phyloP scores from a whole-genome alignment of 2,113 vertebrate genomes.

The Labeo catla region DNA sequence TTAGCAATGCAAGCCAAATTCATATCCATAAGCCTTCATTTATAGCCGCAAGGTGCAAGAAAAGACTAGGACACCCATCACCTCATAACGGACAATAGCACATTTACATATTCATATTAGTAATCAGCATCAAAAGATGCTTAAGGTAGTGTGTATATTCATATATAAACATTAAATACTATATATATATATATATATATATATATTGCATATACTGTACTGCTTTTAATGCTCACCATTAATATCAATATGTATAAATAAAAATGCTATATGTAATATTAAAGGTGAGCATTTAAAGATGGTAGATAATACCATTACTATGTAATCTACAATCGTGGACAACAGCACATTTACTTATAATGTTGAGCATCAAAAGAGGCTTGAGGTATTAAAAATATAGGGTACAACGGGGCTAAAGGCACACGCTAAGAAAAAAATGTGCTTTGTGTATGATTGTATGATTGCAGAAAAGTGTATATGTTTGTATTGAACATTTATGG shows the following conservation, averaged over 20 bases:
- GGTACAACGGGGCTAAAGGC: too few species aligned
- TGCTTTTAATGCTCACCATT: not conserved
- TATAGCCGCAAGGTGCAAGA: conserved; percentile 42
- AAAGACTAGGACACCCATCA: conserved; percentile 38
- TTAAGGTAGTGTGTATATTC: not conserved
- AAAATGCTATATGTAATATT: not conserved
- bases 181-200: not conserved
- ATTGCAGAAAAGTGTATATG: too few species aligned
- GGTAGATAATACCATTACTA: too few species aligned
- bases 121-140: not conserved
- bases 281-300: not conserved
- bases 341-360: too few species aligned
- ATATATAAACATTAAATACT: not conserved
- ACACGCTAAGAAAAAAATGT: too few species aligned
- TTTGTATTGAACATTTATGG: too few species aligned
- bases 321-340: too few species aligned
- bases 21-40: conserved; percentile 38
- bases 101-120: conserved; percentile 27
- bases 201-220: not conserved
- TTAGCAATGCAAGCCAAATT: conserved; percentile 51
- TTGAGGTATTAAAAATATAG: too few species aligned
- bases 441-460: too few species aligned
- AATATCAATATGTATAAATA: not conserved
- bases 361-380: too few species aligned
- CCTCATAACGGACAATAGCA: not conserved